phyloP scores from a whole-genome alignment of 2,113 vertebrate genomes.

The Murina feae region DNA sequence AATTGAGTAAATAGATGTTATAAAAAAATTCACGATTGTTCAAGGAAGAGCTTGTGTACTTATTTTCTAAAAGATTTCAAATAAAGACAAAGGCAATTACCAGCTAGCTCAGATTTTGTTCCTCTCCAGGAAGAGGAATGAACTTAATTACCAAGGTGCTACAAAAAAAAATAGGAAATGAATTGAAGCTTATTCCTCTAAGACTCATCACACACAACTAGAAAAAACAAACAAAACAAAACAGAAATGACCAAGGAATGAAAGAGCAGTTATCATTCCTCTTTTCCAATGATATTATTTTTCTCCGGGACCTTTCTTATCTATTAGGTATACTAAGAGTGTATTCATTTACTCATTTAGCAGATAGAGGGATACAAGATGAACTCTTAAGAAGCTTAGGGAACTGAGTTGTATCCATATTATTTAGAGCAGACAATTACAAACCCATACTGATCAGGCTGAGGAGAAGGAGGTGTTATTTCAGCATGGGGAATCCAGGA shows the following conservation, averaged over 20 bases:
- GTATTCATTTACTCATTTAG: background rate
- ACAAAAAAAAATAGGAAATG: background rate
- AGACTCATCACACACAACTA: background rate
- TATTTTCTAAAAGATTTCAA: slow-evolving; percentile 28
- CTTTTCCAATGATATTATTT: background rate
- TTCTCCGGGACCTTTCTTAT: background rate
- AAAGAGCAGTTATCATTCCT: background rate
- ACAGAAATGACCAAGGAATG: background rate
- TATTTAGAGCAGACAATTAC: background rate
- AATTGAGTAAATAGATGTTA: slow-evolving; percentile 36
- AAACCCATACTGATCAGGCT: background rate
- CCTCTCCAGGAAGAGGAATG: background rate
- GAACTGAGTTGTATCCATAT: background rate
- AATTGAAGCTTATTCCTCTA: background rate
- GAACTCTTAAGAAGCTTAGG: background rate
- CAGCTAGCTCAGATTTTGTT: background rate
- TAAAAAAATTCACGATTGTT: background rate
- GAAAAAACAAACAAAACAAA: background rate
- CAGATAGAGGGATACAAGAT: background rate
- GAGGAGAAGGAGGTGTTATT: background rate
- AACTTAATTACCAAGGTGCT: background rate
- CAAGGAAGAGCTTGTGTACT: background rate
- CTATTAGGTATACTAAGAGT: background rate
- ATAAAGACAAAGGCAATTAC: slow-evolving; percentile 27
- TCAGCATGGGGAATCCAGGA: background rate